Evolutionary conservation across 2,888 invertebrate genomes (phyloP).

Genomic region (Gastrophysa polygoni): DNA sequence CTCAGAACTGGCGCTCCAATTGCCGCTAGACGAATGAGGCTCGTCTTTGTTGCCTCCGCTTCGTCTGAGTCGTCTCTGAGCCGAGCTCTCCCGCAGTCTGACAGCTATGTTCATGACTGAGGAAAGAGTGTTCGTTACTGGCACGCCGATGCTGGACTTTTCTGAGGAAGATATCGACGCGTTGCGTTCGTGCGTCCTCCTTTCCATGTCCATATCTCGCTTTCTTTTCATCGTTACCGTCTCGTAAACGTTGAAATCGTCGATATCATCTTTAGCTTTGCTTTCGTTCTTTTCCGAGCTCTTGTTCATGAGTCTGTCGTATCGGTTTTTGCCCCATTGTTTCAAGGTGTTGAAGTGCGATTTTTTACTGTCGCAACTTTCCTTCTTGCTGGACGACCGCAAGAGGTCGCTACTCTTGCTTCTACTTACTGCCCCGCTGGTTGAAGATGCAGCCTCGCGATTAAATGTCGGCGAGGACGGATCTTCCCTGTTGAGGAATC

Average conservation of each 20-base stretch:
- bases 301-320: constrained; percentile 76
- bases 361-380: constrained; percentile 66
- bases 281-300: constrained; percentile 64
- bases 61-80: constrained; percentile 72
- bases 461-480: constrained; percentile 46
- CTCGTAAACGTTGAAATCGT: constrained; percentile 71
- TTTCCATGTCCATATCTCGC: constrained; percentile 66
- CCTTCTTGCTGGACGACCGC: constrained; percentile 60
- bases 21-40: constrained; percentile 88
- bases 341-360: constrained; percentile 82
- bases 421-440: constrained; percentile 64
- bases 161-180: constrained; percentile 75
- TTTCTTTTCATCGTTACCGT: constrained; percentile 66
- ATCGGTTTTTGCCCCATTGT: constrained; percentile 83
- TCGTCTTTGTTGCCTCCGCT: constrained; percentile 75
- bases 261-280: constrained; percentile 57
- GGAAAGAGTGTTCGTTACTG: constrained; percentile 60
- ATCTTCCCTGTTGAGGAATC: constrained; percentile 52
- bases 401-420: constrained; percentile 80
- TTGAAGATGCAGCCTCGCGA: constrained; percentile 60
- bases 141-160: constrained; percentile 67
- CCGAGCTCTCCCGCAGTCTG: constrained; percentile 77
- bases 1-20: constrained; percentile 94
- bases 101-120: constrained; percentile 69
- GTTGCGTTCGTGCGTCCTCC: constrained; percentile 77